A percentile compares a stretch with the other conserved stretches of the same genome.
Conservation (phyloP, 2,888 invertebrate genomes). For the Lepidochitona cinerea region DNA sequence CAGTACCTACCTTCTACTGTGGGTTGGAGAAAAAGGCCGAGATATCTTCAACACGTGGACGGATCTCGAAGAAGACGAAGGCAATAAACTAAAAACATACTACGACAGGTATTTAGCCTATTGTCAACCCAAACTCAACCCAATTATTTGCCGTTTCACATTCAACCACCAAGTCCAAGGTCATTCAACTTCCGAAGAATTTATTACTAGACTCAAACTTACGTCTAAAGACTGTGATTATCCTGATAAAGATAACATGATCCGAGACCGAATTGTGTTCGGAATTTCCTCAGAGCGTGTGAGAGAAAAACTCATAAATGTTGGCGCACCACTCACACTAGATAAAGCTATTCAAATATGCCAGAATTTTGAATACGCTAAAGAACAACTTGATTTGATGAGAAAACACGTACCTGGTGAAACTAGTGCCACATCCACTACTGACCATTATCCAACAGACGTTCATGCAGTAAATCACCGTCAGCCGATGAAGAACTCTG, state of each 20-base stretch:
- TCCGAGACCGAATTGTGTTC: slow-evolving; percentile 29
- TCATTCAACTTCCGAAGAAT: slow-evolving; percentile 5
- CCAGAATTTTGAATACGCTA: no score
- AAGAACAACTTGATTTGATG: no score
- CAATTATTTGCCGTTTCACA: slow-evolving; percentile 21
- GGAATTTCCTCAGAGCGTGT: slow-evolving; percentile 16
- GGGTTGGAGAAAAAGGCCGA: slow-evolving; percentile 21
- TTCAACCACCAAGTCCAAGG: slow-evolving; percentile 20
- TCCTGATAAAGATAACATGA: not conserved
- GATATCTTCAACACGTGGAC: slow-evolving; percentile 25
- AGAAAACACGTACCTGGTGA: no score
- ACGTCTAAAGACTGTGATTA: slow-evolving; percentile 12
- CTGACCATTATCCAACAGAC: no score
- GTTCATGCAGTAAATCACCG: no score
- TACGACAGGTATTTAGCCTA: slow-evolving; percentile 15
- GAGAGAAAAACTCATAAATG: slow-evolving; percentile 28
- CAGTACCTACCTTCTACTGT: slow-evolving; percentile 17
- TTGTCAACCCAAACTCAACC: slow-evolving; percentile 18
- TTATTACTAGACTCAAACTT: slow-evolving; percentile 12
- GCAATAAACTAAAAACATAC: not conserved
- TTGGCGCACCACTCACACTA: no score
- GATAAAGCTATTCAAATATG: slow-evolving; percentile 23
- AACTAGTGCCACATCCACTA: no score
- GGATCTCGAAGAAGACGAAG: slow-evolving; percentile 7
- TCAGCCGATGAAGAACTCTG: no score